Conservation (phyloP, 2,113 vertebrate genomes). For the Larimichthys polyactis region DNA sequence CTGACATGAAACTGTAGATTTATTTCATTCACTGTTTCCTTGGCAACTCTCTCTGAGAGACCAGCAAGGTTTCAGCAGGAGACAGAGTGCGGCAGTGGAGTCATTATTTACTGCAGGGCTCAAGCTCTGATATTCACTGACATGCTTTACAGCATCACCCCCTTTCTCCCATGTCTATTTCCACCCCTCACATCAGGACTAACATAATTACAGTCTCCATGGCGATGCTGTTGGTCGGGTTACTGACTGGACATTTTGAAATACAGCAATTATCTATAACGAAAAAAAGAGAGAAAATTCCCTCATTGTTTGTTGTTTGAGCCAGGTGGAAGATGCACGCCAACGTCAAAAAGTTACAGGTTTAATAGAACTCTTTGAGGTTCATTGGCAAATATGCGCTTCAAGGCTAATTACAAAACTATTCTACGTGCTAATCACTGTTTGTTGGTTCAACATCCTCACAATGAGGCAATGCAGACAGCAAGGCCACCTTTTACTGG, state of each 20-base stretch:
- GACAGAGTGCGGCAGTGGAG: slow-evolving; percentile 69
- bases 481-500: slow-evolving; percentile 70
- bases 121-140: slow-evolving; percentile 79
- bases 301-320: slow-evolving; percentile 21
- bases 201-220: slow-evolving; percentile 84
- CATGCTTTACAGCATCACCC: slow-evolving; percentile 68
- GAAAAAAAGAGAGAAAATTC: slow-evolving; percentile 25
- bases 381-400: slow-evolving; percentile 51
- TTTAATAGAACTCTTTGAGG: slow-evolving; percentile 1
- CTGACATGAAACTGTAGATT: slow-evolving; percentile 76
- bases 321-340: slow-evolving; percentile 27
- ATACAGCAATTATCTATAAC: slow-evolving; percentile 61
- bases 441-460: slow-evolving; percentile 72
- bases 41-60: slow-evolving; percentile 80
- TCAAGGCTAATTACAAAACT: slow-evolving; percentile 73
- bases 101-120: slow-evolving; percentile 83
- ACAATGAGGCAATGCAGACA: slow-evolving; percentile 63
- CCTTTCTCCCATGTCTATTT: slow-evolving; percentile 70
- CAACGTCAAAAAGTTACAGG: background rate
- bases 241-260: slow-evolving; percentile 72
- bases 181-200: slow-evolving; percentile 74
- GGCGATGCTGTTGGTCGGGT: slow-evolving; percentile 73
- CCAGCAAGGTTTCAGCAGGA: slow-evolving; percentile 75
- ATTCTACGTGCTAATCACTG: slow-evolving; percentile 70
- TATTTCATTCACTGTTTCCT: slow-evolving; percentile 83